Evolutionary conservation across 2,888 invertebrate species (phyloP).

Genomic region (Dastarcus helophoroides): DNA sequence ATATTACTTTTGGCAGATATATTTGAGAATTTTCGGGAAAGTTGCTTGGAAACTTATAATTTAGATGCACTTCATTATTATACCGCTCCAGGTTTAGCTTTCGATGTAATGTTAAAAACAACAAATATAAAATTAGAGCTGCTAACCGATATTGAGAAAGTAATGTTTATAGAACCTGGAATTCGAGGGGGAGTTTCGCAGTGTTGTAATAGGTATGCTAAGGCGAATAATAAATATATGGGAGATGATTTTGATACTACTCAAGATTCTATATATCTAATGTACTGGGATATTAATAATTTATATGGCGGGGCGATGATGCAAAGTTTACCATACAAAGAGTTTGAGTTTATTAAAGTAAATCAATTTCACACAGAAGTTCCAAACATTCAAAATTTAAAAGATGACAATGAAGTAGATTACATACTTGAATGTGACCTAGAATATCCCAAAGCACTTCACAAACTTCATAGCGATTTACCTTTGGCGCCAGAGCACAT

Average conservation of each 20-base stretch:
- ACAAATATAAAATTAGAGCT: conserved; percentile 19
- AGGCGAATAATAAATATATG: conserved; percentile 29
- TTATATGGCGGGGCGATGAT: conserved; percentile 19
- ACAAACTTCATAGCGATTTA: conserved; percentile 23
- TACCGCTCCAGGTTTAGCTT: conserved; percentile 22
- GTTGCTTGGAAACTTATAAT: conserved; percentile 20
- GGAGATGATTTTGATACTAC: conserved; percentile 19
- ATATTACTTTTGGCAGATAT: conserved; percentile 28
- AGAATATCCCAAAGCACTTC: conserved; percentile 29
- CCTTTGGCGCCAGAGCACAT: conserved; percentile 18
- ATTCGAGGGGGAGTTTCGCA: conserved; percentile 25
- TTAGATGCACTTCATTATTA: conserved; percentile 24
- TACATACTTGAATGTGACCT: conserved; percentile 35
- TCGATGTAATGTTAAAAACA: conserved; percentile 22
- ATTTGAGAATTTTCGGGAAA: conserved; percentile 29
- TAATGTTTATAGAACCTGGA: conserved; percentile 22
- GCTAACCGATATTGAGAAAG: conserved; percentile 23
- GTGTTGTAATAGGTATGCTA: conserved; percentile 21
- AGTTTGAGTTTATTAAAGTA: conserved; percentile 19
- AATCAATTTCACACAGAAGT: conserved; percentile 10
- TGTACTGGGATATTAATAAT: conserved; percentile 24
- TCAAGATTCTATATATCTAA: conserved; percentile 17
- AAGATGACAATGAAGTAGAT: conserved; percentile 18
- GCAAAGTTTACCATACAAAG: conserved; percentile 19
- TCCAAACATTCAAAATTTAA: conserved; percentile 9